A percentile compares a stretch with the other conserved stretches of the same genome.
These are phyloP conservation scores for Smittia sp. DNA, from an alignment of 2,888 invertebrate species.

Conservation along the genomic window DNA sequence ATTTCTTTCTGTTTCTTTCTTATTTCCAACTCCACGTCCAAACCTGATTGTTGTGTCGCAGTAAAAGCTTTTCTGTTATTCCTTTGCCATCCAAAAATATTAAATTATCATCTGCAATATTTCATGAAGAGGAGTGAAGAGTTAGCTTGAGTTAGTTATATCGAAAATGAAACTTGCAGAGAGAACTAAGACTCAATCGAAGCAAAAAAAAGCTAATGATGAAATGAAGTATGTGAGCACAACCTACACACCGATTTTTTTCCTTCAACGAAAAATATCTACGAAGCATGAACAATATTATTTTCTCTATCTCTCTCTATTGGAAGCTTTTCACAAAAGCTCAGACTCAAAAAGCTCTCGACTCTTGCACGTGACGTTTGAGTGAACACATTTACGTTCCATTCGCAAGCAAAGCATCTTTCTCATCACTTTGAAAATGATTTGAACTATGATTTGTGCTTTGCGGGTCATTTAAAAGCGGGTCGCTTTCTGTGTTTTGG, in stretches of 20 bases:
- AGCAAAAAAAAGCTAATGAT: not conserved
- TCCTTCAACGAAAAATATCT: not conserved
- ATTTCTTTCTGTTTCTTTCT: not conserved
- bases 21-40: not conserved
- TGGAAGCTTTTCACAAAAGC: conserved; percentile 22
- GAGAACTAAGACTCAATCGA: not conserved
- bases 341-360: conserved; percentile 19
- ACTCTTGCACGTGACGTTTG: conserved; percentile 5
- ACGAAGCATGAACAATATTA: conserved; percentile 12
- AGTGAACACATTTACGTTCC: conserved; percentile 26
- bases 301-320: conserved; percentile 3
- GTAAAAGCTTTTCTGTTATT: conserved; percentile 8
- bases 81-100: not conserved
- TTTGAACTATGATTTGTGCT: conserved; percentile 42
- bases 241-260: conserved; percentile 19
- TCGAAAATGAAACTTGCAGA: not conserved
- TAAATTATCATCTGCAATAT: conserved; percentile 40
- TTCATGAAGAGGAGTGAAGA: not conserved
- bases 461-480: conserved; percentile 11
- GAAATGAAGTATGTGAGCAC: conserved; percentile 37
- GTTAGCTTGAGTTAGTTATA: not conserved
- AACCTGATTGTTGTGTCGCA: conserved; percentile 38
- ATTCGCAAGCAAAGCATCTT: conserved; percentile 44
- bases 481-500: conserved; percentile 35
- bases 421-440: conserved; percentile 43